Evolutionary conservation across 1,140 invertebrate species (phyloP).

Genomic region (Helicoverpa armigera): DNA sequence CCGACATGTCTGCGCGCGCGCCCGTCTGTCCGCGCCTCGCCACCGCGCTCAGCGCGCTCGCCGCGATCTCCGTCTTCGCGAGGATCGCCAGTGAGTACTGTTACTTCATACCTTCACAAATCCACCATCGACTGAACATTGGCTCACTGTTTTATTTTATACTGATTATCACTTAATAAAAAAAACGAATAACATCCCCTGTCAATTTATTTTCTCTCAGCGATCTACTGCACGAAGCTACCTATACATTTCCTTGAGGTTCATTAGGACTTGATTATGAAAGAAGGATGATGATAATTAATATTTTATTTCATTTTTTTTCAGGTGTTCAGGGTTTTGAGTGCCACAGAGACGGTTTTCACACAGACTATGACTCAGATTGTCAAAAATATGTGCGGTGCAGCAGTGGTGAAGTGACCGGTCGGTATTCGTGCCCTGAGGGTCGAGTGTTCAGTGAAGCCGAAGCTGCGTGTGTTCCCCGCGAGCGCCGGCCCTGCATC

Average conservation of each 20-base stretch:
- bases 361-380: conserved; percentile 74
- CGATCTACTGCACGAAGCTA: too few species aligned
- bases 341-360: conserved; percentile 75
- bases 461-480: conserved; percentile 75
- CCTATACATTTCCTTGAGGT: too few species aligned
- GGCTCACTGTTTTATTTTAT: neutral
- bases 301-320: conserved; percentile 41
- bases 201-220: too few species aligned
- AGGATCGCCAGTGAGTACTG: conserved; percentile 66
- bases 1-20: conserved; percentile 80
- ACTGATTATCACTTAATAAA: neutral
- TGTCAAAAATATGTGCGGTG: conserved; percentile 78
- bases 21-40: conserved; percentile 71
- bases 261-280: too few species aligned
- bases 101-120: conserved; percentile 13
- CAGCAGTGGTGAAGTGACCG: conserved; percentile 62
- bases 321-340: conserved; percentile 67
- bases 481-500: conserved; percentile 70
- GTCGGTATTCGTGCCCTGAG: conserved; percentile 71
- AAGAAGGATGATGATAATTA: neutral
- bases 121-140: neutral
- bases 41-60: conserved; percentile 69
- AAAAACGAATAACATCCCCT: neutral
- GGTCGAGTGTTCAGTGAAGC: conserved; percentile 78
- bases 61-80: conserved; percentile 56